These are phyloP conservation scores for Tenthredo livida DNA, from an alignment of 2,888 invertebrate genomes.

Conservation along the genomic window DNA sequence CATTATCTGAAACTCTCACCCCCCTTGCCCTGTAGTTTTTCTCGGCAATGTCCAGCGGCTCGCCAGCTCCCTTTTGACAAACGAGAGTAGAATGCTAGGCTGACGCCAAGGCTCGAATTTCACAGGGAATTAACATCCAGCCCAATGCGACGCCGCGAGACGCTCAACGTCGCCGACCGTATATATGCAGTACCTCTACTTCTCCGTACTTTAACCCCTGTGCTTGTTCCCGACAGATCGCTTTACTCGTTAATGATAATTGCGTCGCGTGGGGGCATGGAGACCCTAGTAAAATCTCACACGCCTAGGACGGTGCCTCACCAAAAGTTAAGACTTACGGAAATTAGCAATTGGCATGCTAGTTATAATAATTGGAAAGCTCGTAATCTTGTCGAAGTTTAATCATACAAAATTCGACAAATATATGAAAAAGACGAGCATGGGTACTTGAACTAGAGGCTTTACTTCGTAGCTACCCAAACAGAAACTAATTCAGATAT, in stretches of 20 bases:
- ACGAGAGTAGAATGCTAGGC: slow-evolving; percentile 35
- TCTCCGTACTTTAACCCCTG: neutral
- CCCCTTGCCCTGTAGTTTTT: slow-evolving; percentile 3
- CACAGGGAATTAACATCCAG: slow-evolving; percentile 72
- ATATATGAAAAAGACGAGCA: neutral
- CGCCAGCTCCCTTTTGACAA: slow-evolving; percentile 37
- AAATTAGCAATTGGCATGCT: slow-evolving; percentile 13
- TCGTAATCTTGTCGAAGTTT: slow-evolving; percentile 12
- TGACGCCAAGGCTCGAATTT: slow-evolving; percentile 67
- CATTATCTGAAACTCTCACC: slow-evolving; percentile 42
- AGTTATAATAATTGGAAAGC: slow-evolving; percentile 13
- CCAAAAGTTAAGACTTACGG: slow-evolving; percentile 27
- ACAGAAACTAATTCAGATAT: too few relatives aligned
- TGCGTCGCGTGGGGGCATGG: neutral
- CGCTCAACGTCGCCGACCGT: neutral
- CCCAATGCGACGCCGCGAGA: slow-evolving; percentile 5
- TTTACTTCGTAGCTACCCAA: neutral
- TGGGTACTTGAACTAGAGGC: neutral
- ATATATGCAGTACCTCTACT: neutral
- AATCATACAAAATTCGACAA: neutral
- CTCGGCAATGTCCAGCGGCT: slow-evolving; percentile 33
- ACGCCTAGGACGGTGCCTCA: neutral
- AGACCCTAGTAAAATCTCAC: slow-evolving; percentile 12
- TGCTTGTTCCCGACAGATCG: slow-evolving; percentile 33
- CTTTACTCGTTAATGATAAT: slow-evolving; percentile 39